Conservation (phyloP, 2,888 invertebrate genomes). For the Orthosia cruda region DNA sequence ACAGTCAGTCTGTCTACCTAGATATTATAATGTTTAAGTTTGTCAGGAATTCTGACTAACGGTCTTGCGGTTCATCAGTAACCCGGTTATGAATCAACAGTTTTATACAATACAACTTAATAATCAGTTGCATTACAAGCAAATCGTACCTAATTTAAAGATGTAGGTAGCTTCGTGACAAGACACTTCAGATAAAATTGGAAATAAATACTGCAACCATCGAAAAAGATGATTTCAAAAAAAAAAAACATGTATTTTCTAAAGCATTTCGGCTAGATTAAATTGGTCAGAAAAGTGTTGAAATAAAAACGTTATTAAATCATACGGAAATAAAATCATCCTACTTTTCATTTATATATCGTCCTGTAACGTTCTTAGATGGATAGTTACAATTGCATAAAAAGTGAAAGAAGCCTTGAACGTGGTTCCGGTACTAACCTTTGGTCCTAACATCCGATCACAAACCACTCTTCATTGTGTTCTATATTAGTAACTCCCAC, state of each 20-base stretch:
- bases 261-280: background rate
- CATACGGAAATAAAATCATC: background rate
- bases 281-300: background rate
- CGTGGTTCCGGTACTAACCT: conserved; percentile 57
- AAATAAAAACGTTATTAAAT: too few species aligned
- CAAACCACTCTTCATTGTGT: conserved; percentile 69
- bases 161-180: background rate
- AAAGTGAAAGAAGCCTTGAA: conserved; percentile 54
- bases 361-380: background rate
- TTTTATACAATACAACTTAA: conserved; percentile 30
- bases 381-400: conserved; percentile 21
- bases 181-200: background rate
- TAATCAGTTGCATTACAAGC: conserved; percentile 24
- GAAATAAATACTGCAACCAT: background rate
- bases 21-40: conserved; percentile 7
- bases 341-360: background rate
- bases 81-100: conserved; percentile 32
- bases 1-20: conserved; percentile 3
- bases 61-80: conserved; percentile 27
- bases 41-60: conserved; percentile 34
- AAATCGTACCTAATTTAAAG: conserved; percentile 3
- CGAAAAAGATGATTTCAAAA: background rate
- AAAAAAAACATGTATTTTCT: too few species aligned
- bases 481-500: conserved; percentile 74
- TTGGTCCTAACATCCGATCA: conserved; percentile 60